Conservation (phyloP, 2,113 vertebrate genomes). For the Oxyura jamaicensis region DNA sequence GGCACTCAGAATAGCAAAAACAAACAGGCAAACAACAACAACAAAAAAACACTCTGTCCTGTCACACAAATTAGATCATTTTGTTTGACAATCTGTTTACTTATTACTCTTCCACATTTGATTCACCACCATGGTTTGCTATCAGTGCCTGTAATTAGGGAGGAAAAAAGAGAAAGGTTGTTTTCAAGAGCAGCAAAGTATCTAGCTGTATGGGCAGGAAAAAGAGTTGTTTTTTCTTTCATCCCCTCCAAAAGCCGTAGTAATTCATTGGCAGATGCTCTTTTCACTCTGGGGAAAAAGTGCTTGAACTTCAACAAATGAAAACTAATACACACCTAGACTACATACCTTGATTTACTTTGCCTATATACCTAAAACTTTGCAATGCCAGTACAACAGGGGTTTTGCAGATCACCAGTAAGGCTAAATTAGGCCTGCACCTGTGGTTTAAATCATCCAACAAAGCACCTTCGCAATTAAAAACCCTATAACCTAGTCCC, state of each 20-base stretch:
- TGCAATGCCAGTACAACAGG: background rate
- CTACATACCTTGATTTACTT: background rate
- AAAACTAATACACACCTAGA: background rate
- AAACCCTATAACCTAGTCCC: background rate
- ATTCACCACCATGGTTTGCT: background rate
- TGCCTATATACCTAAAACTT: background rate
- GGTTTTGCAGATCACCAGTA: background rate
- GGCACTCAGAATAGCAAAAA: background rate
- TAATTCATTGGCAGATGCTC: background rate
- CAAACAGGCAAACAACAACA: background rate
- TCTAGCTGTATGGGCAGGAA: background rate
- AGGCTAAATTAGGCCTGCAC: background rate
- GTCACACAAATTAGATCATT: background rate
- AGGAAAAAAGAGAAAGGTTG: background rate
- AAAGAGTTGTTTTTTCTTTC: background rate
- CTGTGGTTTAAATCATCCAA: background rate
- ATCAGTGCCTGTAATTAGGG: background rate
- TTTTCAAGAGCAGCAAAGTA: background rate
- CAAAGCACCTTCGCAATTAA: background rate
- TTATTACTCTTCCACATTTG: background rate
- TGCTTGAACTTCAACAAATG: background rate
- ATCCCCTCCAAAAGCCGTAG: background rate
- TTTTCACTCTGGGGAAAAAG: background rate
- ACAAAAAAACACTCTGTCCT: background rate
- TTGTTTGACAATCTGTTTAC: background rate